A percentile compares a stretch with the other conserved stretches of the same genome.
Evolutionary conservation across 1,140 invertebrate species (phyloP).

Genomic region (Lepidotrigona ventralis): DNA sequence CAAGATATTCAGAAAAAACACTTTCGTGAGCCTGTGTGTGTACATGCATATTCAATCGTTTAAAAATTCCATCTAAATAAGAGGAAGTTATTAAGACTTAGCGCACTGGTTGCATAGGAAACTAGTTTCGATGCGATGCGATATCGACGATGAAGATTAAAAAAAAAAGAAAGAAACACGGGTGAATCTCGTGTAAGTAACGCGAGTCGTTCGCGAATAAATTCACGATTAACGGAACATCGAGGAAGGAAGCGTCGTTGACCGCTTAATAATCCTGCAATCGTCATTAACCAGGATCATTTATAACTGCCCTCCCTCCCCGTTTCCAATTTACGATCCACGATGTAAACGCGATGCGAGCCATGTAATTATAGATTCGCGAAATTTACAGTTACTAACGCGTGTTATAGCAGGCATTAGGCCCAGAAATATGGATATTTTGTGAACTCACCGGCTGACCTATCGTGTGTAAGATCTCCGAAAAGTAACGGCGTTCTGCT

Average conservation of each 20-base stretch:
- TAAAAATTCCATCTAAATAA: neutral
- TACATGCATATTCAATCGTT: neutral
- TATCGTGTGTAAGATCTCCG: neutral
- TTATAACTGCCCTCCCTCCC: conserved; percentile 62
- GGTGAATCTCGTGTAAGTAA: neutral
- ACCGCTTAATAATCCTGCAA: conserved; percentile 70
- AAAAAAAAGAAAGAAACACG: neutral
- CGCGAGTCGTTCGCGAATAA: conserved; percentile 24
- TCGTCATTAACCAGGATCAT: conserved; percentile 70
- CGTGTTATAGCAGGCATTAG: conserved; percentile 22
- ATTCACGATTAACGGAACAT: conserved; percentile 54
- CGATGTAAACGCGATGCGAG: conserved; percentile 33
- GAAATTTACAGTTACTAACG: conserved; percentile 32
- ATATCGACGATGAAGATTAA: neutral
- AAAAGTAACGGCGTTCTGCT: conserved; percentile 31
- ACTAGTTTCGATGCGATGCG: neutral
- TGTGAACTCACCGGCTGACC: neutral
- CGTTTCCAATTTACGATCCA: conserved; percentile 66
- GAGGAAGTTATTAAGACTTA: neutral
- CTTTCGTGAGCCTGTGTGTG: neutral
- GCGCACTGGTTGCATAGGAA: neutral
- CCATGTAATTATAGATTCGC: conserved; percentile 52
- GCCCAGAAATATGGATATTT: conserved; percentile 10
- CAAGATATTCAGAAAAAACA: neutral
- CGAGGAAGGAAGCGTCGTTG: conserved; percentile 60